Base-by-base conservation (phyloP, 1,140 invertebrate species). In the Zaprionus vittiger region DNA sequence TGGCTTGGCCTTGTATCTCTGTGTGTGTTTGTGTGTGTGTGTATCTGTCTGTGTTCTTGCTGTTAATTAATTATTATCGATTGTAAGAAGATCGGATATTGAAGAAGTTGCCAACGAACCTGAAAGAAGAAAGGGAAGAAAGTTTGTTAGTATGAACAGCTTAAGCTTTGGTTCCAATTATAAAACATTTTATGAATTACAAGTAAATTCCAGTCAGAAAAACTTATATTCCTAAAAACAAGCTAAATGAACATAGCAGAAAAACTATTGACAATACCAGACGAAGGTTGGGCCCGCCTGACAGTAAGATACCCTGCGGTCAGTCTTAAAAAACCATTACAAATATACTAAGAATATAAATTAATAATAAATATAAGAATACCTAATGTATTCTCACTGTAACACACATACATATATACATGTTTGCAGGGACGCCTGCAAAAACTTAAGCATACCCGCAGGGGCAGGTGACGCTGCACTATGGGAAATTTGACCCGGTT, bases 51-150 rank as follows among this genome's bases (percentile, higher is more conserved):
- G 66, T 61, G 56, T 71, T 64, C 22, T 72, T 65, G 44, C 71
- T 77, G 47, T 79, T 79, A 73, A 79, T 77, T 67, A 38, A 74
- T 76, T 76, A 55, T 68, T 78, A 59, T 80, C 70, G 60, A 26
- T 34, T 34, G 31, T 56, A 72, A 65, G 80, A 74, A 77, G 55
- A 74, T 85, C 82, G 71, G 49, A 62, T 79, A 77, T 82, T 76
- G 72, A 61, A 73, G 61, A 68, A 59, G 69, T 82, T 44, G 79
- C 62, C 83, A 87, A 86, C 83, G 80, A 86, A 86, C 83, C 83
- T 86, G 83, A 26, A 87, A 86, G 11, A 24, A 37, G 31, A 80
- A 71, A 14, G 44, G 0, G 15, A 37, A 9, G 7, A 37, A 7
- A 31, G 2, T 1, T 28, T 47, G 9, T 62, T 44, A 47, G n/a